Base-by-base conservation (phyloP, 2,797 vertebrate species). In the Rhyacichthys aspro region DNA sequence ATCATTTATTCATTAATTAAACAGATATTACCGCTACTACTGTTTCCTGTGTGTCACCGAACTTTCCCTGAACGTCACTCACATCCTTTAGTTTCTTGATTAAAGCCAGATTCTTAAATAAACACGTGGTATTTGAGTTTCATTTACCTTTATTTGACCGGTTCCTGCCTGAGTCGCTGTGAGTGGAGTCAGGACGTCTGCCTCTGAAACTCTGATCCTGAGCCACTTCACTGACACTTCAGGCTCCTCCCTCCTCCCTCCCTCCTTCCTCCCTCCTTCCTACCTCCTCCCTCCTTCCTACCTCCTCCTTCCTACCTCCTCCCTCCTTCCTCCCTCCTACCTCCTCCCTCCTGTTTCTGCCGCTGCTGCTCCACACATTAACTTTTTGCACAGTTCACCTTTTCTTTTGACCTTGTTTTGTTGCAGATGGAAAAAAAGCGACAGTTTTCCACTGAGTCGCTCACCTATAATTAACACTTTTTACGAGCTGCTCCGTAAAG, bases 331-430 rank as follows among this genome's bases (percentile, higher is more conserved):
- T 38, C 16, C 17, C 3, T 16, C 9, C 17, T 8, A 1, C 9
- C 5, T 15, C 9, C 11, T 8, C 3, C 28, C 9, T 19, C 32
- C 23, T 47, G 11, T 12, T 11, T 9, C 59, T 77, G 56, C n/a
- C 72, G 63, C 74, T 55, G 78, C 82, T 81, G 82, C 85, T 73
- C 86, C 78, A 88, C 81, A 83, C 70, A 86, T 87, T 87, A 86
- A 84, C 86, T 76, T 78, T 67, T 78, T 68, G 82, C 65, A 79
- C 43, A 62, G 45, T 62, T 49, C 45, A 36, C 12, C 11, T 62
- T 74, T 75, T 71, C 28, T 72, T 74, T 80, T 76, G 60, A 28
- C 23, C 23, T 28, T 28, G 23, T 28, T 28, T 28, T 5, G 23
- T 28, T 28, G 3, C 23, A 3, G 3, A 4, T 28, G 23, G 23